phyloP scores from a whole-genome alignment of 2,888 invertebrate genomes.

The Yponomeuta evonymella region DNA sequence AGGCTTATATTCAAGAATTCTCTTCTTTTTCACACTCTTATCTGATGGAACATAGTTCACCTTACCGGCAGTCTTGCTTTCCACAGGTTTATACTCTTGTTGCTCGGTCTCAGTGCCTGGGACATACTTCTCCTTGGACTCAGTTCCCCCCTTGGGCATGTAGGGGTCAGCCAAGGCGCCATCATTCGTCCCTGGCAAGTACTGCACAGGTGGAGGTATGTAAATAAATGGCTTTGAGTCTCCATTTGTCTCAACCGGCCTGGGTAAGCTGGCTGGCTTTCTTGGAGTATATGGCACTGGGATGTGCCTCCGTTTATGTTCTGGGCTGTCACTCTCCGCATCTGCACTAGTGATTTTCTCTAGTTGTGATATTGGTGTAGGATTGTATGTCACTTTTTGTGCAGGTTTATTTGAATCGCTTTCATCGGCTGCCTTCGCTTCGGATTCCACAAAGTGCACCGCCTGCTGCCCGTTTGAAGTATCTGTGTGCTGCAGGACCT shows the following conservation, averaged over 20 bases:
- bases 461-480: slow-evolving; percentile 33
- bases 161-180: slow-evolving; percentile 53
- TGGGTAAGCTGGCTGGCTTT: slow-evolving; percentile 54
- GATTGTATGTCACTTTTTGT: slow-evolving; percentile 74
- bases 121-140: slow-evolving; percentile 57
- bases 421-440: slow-evolving; percentile 13
- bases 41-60: slow-evolving; percentile 65
- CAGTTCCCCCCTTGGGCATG: slow-evolving; percentile 53
- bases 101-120: slow-evolving; percentile 56
- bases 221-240: slow-evolving; percentile 59
- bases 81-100: slow-evolving; percentile 56
- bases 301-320: slow-evolving; percentile 63
- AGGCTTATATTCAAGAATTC: slow-evolving; percentile 63
- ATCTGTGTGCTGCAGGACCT: slow-evolving; percentile 73
- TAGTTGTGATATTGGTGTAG: slow-evolving; percentile 80
- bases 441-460: slow-evolving; percentile 22
- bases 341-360: slow-evolving; percentile 58
- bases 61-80: slow-evolving; percentile 40
- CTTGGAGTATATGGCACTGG: slow-evolving; percentile 72
- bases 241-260: slow-evolving; percentile 53
- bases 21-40: slow-evolving; percentile 49
- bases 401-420: slow-evolving; percentile 45
- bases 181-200: slow-evolving; percentile 58
- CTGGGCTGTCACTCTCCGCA: slow-evolving; percentile 40
- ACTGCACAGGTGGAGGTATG: slow-evolving; percentile 54